Evolutionary conservation across 2,113 vertebrate species (phyloP), one percentile per base, ranked within the genome.

Genomic region (Malaclemys terrapin): DNA sequence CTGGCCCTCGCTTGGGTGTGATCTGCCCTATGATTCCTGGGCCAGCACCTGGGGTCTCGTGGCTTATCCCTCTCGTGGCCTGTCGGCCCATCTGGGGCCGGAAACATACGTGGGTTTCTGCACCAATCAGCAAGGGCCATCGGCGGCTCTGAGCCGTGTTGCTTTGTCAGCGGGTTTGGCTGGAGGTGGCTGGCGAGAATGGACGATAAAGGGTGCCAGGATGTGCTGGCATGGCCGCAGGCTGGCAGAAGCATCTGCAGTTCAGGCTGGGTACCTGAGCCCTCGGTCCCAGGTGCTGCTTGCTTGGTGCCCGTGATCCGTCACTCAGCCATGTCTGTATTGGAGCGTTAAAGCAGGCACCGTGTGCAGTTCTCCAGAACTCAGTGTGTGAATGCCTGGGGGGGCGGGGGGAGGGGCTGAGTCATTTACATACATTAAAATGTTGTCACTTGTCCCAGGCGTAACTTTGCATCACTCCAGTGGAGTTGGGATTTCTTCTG

Each of bases 141-240:
- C n/a, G 5, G 72, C 3, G 72, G 38, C 72, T 75, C 7, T 9
- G 65, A n/a, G 62, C 62, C 3, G 14, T 6, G 6, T n/a, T n/a
- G 31, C 62, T 35, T 13, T n/a, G 31, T 16, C 17, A n/a, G 35
- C 12, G 14, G 35, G 35, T 69, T 38, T 45, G 72, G 72, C 5
- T 25, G 38, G 6, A 76, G 65, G 65, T 17, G 3, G 65, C 17
- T 8, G 8, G 17, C 3, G n/a, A 20, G 13, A 17, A 17, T 3
- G 69, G 69, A 9, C 11, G 38, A 19, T n/a, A 5, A 22, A 72
- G 31, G 17, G 65, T 16, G 14, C 31, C 65, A 8, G 65, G n/a
- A 16, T 17, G 2, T 4, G 29, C 14, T 3, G 3, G 31, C 3
- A 31, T 8, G 2, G 13, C 29, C 6, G 31, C 29, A n/a, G 35